phyloP scores from a whole-genome alignment of 1,140 invertebrate genomes.

The Zophobas morio region DNA sequence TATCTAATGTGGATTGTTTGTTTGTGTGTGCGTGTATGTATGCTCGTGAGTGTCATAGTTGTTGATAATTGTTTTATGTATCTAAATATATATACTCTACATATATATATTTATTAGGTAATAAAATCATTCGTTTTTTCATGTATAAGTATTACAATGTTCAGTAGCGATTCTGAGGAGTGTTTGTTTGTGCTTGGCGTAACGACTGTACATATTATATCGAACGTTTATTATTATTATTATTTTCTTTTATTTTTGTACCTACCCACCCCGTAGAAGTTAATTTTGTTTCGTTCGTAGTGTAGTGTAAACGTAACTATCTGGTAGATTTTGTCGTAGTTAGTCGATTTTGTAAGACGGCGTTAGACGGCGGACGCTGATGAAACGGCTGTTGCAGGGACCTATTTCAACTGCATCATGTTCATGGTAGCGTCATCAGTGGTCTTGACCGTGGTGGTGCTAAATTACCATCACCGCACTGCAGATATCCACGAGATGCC shows the following conservation, averaged over 20 bases:
- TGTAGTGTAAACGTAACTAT: constrained; percentile 39
- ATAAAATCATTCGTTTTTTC: constrained; percentile 21
- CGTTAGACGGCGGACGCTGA: constrained; percentile 34
- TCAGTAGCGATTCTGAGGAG: constrained; percentile 55
- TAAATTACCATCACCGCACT: constrained; percentile 98
- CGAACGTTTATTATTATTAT: constrained; percentile 45
- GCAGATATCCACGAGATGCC: constrained; percentile 98
- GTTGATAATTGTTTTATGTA: constrained; percentile 32
- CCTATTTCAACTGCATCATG: constrained; percentile 99
- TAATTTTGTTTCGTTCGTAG: constrained; percentile 32
- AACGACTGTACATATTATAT: constrained; percentile 55
- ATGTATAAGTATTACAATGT: constrained; percentile 42
- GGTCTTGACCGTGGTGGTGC: constrained; percentile 96
- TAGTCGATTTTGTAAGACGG: constrained; percentile 37
- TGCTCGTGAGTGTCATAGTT: constrained; percentile 30
- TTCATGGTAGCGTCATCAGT: constrained; percentile 99
- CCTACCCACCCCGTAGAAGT: neutral
- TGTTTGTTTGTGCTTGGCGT: constrained; percentile 58
- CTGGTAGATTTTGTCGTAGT: constrained; percentile 48
- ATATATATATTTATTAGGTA: constrained; percentile 17
- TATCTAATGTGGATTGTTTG: constrained; percentile 57
- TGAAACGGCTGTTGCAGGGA: constrained; percentile 77
- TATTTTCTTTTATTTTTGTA: neutral
- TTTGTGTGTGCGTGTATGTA: constrained; percentile 57
- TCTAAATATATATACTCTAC: neutral